Conservation (phyloP, 1,140 invertebrate genomes). For the Arctopsyche grandis region DNA sequence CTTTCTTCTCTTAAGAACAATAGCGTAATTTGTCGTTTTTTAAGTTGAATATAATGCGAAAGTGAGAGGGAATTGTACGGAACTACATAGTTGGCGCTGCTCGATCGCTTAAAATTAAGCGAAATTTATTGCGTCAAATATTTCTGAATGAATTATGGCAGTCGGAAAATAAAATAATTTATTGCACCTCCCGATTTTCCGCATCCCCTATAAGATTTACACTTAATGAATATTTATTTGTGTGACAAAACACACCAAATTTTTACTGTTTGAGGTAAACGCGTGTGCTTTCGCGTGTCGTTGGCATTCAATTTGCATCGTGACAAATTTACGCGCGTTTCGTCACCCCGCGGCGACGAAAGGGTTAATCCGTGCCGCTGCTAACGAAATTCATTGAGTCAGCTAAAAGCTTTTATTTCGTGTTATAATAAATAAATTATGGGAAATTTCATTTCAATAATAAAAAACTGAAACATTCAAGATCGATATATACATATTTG, state of each 20-base stretch:
- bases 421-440: too few species aligned
- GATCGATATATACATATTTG: too few species aligned
- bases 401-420: too few species aligned
- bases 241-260: background rate
- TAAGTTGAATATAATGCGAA: slow-evolving; percentile 4
- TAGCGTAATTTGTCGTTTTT: slow-evolving; percentile 16
- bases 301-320: background rate
- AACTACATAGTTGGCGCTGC: background rate
- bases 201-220: background rate
- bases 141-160: slow-evolving; percentile 9
- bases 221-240: background rate
- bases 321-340: too few species aligned
- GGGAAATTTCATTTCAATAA: too few species aligned
- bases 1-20: background rate
- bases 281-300: background rate
- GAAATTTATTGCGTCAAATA: slow-evolving; percentile 27
- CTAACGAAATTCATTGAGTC: too few species aligned
- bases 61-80: background rate
- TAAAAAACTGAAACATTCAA: too few species aligned
- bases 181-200: background rate
- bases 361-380: too few species aligned
- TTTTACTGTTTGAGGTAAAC: too few species aligned
- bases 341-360: too few species aligned
- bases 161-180: slow-evolving; percentile 1
- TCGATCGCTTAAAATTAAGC: background rate